Percentiles rank a stretch among this genome's conserved stretches.
phyloP scores from a whole-genome alignment of 1,140 invertebrate species.

The Achatina immaculata region DNA sequence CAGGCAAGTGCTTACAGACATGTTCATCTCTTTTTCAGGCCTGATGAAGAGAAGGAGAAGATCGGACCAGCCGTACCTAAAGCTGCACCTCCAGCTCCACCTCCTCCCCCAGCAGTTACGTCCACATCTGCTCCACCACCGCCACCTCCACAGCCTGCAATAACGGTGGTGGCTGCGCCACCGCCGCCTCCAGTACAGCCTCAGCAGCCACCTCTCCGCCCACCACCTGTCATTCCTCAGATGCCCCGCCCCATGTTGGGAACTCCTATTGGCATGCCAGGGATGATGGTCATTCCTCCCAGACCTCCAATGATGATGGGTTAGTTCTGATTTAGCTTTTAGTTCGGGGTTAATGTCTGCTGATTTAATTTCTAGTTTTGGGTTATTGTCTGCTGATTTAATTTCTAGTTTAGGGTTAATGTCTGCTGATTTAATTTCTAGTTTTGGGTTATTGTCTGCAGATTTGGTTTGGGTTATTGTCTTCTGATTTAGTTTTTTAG shows the following conservation, averaged over 20 bases:
- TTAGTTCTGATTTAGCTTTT: conserved; percentile 28
- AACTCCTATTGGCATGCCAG: conserved; percentile 38
- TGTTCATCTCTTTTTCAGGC: too few species aligned
- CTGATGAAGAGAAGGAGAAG: conserved; percentile 73
- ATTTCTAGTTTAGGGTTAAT: too few species aligned
- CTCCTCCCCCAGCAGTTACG: conserved; percentile 53
- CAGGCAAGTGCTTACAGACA: too few species aligned
- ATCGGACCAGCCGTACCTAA: conserved; percentile 72
- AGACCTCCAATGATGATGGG: conserved; percentile 59
- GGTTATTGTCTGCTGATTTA: too few species aligned
- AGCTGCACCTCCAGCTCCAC: conserved; percentile 42
- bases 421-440: too few species aligned
- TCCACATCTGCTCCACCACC: conserved; percentile 47
- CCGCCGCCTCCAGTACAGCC: conserved; percentile 46
- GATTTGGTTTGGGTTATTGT: too few species aligned
- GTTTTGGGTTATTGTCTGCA: too few species aligned
- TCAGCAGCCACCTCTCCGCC: conserved; percentile 42
- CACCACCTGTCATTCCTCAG: conserved; percentile 47
- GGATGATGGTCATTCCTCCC: conserved; percentile 61
- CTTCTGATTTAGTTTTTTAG: too few species aligned
- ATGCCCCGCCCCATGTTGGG: conserved; percentile 54
- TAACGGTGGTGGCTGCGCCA: conserved; percentile 42
- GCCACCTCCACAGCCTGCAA: conserved; percentile 58
- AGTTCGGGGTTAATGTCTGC: too few species aligned
- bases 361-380: too few species aligned